Evolutionary conservation across 2,797 vertebrate species (phyloP).

Genomic region (Microctenopoma lineatum): DNA sequence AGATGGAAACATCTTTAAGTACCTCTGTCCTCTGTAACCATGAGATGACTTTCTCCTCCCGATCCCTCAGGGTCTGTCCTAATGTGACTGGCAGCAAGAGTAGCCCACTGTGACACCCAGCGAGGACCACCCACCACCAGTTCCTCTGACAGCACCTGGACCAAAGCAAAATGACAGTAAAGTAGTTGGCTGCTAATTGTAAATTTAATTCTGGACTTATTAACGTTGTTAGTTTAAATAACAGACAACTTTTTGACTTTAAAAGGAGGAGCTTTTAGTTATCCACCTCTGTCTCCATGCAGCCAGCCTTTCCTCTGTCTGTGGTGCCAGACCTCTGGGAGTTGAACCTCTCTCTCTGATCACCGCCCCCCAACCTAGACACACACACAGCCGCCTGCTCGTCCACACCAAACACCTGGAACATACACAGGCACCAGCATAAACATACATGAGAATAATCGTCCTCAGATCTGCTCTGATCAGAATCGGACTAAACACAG

Average conservation of each 20-base stretch:
- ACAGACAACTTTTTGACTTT: not conserved
- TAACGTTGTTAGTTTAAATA: not conserved
- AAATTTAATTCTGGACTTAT: not conserved
- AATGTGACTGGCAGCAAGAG: conserved; percentile 94
- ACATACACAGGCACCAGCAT: conserved; percentile 25
- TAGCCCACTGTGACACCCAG: conserved; percentile 97
- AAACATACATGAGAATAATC: not conserved
- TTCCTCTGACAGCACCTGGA: conserved; percentile 83
- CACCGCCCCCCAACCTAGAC: conserved; percentile 65
- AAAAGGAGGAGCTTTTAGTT: not conserved
- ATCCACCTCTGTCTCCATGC: conserved; percentile 87
- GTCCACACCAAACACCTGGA: conserved; percentile 94
- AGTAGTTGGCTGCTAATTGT: not conserved
- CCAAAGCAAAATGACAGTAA: conserved; percentile 9
- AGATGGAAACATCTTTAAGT: conserved; percentile 18
- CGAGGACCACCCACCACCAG: conserved; percentile 88
- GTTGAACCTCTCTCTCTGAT: conserved; percentile 84
- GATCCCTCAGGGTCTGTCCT: conserved; percentile 91
- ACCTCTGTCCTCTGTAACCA: conserved; percentile 89
- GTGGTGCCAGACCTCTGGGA: conserved; percentile 86
- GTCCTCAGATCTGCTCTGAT: not conserved
- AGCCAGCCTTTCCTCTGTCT: conserved; percentile 88
- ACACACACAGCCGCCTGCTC: conserved; percentile 86
- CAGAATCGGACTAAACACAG: not conserved
- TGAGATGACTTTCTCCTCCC: conserved; percentile 82